Percentiles rank a stretch among this genome's conserved stretches.
phyloP scores from a whole-genome alignment of 2,113 vertebrate species.

The Machaerirhynchus nigripectus region DNA sequence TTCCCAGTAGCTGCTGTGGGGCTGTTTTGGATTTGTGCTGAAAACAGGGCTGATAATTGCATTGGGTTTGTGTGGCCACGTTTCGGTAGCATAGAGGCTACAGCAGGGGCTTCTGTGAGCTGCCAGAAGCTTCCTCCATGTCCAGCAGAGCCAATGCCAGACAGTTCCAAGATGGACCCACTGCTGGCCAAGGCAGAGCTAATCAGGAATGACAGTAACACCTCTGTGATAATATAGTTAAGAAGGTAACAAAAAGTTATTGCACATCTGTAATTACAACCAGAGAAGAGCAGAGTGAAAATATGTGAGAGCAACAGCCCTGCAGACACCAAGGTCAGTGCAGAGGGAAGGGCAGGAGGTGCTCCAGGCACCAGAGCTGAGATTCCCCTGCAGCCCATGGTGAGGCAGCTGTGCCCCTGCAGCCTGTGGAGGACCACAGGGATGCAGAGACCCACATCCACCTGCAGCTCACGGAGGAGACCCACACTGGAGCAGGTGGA shows the following conservation, averaged over 20 bases:
- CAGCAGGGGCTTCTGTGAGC: neutral
- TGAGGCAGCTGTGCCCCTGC: neutral
- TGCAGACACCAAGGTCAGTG: neutral
- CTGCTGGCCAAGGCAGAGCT: neutral
- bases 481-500: neutral
- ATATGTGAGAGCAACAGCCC: accelerated
- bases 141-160: neutral
- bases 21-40: neutral
- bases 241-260: neutral
- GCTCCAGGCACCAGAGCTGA: neutral
- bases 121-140: neutral
- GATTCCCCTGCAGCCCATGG: neutral
- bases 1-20: neutral
- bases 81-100: neutral
- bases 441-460: neutral
- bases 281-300: neutral
- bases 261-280: neutral
- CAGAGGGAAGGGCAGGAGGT: neutral
- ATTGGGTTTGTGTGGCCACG: neutral
- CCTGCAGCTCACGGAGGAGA: neutral
- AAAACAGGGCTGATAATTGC: neutral
- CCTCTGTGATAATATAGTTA: neutral
- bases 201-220: neutral
- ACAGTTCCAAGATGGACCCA: neutral
- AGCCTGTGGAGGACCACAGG: neutral